Percentiles rank a stretch among this genome's conserved stretches.
Conservation (phyloP, 2,797 vertebrate genomes). For the Champsocephalus esox region DNA sequence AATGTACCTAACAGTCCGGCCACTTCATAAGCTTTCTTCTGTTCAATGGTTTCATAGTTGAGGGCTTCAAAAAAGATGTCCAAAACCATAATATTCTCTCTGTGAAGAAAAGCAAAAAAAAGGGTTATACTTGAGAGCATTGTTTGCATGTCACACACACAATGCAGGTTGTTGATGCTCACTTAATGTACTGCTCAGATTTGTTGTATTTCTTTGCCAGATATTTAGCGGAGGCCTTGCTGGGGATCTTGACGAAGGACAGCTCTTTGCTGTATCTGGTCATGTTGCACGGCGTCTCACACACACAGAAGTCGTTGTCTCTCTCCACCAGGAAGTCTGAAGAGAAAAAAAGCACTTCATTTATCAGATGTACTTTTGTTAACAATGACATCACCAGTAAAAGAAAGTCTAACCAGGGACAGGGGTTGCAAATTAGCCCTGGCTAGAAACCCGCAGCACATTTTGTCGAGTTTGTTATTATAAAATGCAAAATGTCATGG, state of each 20-base stretch:
- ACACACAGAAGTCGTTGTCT: conserved; percentile 96
- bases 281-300: conserved; percentile 97
- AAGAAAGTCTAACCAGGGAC: too few species aligned
- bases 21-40: conserved; percentile 99
- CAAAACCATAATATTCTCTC: conserved; percentile 97
- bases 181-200: conserved; percentile 98
- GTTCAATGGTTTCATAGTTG: conserved; percentile 98
- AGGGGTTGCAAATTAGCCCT: too few species aligned
- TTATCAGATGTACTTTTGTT: too few species aligned
- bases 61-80: conserved; percentile 99
- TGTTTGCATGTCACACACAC: too few species aligned
- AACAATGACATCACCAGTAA: too few species aligned
- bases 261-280: conserved; percentile 98
- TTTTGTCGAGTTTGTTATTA: too few species aligned
- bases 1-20: conserved; percentile 93
- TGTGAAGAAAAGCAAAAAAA: conserved; percentile 64
- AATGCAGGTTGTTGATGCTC: conserved; percentile 36
- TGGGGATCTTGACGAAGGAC: conserved; percentile 99
- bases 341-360: conserved; percentile 21
- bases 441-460: too few species aligned
- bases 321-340: conserved; percentile 97
- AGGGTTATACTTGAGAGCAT: too few species aligned
- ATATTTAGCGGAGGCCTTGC: conserved; percentile 98
- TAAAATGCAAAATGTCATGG: background rate
- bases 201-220: conserved; percentile 99